Percentiles rank a stretch among this genome's conserved stretches.
phyloP scores from a whole-genome alignment of 2,888 invertebrate species.

The Yponomeuta sedellus region DNA sequence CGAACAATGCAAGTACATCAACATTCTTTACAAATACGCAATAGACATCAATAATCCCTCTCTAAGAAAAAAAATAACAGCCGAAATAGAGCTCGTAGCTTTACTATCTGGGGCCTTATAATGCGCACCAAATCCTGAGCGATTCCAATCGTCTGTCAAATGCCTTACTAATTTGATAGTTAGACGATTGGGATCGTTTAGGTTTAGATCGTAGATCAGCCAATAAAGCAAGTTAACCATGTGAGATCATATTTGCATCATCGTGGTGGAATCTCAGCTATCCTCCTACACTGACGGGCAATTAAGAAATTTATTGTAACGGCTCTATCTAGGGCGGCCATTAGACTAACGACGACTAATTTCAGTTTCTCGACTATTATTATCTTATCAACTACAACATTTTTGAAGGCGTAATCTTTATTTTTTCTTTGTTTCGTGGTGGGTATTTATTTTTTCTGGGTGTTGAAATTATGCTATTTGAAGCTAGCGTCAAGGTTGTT shows the following conservation, averaged over 20 bases:
- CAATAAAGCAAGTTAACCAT: neutral
- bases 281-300: conserved; percentile 43
- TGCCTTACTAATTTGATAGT: no score
- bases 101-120: no score
- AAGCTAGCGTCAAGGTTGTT: neutral
- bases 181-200: no score
- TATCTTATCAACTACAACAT: conserved; percentile 17
- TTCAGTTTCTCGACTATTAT: conserved; percentile 31
- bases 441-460: neutral
- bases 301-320: conserved; percentile 71
- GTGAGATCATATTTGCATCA: conserved; percentile 31
- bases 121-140: no score
- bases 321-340: conserved; percentile 58
- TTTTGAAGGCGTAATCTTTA: conserved; percentile 9
- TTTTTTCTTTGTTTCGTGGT: neutral
- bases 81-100: no score
- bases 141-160: no score
- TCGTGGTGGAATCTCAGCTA: conserved; percentile 57
- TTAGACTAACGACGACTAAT: conserved; percentile 61
- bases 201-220: no score
- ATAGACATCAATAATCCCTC: neutral
- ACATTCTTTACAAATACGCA: neutral
- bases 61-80: neutral
- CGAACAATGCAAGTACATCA: neutral
- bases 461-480: neutral